A percentile compares a stretch with the other conserved stretches of the same genome.
These are phyloP conservation scores for Aphaenogaster rudis DNA, from an alignment of 1,140 invertebrate genomes.

Conservation along the genomic window DNA sequence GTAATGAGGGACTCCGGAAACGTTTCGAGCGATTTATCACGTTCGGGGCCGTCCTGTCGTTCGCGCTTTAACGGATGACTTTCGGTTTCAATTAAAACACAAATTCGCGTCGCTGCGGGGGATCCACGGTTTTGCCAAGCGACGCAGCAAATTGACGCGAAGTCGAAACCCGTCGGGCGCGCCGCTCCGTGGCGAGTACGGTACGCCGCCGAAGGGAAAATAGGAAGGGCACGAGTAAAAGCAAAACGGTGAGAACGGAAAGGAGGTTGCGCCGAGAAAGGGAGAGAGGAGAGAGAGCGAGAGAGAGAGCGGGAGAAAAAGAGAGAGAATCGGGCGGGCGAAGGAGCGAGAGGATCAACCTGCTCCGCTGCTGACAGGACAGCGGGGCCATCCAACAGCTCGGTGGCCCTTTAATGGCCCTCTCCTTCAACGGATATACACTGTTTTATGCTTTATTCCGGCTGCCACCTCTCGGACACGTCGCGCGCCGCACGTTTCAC, in stretches of 20 bases:
- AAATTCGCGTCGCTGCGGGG: conserved; percentile 62
- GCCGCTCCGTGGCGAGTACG: conserved; percentile 26
- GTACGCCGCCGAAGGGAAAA: conserved; percentile 41
- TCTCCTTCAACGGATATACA: conserved; percentile 69
- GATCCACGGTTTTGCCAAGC: conserved; percentile 51
- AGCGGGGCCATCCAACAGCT: conserved; percentile 63
- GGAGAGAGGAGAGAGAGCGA: neutral
- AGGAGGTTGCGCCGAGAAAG: neutral
- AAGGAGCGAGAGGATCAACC: conserved; percentile 52
- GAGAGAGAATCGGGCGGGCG: conserved; percentile 32
- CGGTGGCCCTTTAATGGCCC: conserved; percentile 74
- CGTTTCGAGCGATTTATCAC: conserved; percentile 49
- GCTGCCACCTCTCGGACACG: conserved; percentile 30
- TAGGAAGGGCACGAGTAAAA: conserved; percentile 20
- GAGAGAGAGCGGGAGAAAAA: conserved; percentile 44
- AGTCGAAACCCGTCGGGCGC: conserved; percentile 42
- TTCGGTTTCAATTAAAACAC: conserved; percentile 65
- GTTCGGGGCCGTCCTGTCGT: conserved; percentile 39
- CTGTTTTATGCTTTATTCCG: conserved; percentile 72
- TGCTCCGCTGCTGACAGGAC: conserved; percentile 68
- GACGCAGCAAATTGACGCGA: conserved; percentile 52
- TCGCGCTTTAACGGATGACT: conserved; percentile 62
- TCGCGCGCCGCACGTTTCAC: conserved; percentile 58
- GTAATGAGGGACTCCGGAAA: conserved; percentile 49
- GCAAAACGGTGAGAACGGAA: conserved; percentile 37